These are phyloP conservation scores for Tychaedon coryphoeus DNA, from an alignment of 2,113 vertebrate genomes.

Conservation along the genomic window DNA sequence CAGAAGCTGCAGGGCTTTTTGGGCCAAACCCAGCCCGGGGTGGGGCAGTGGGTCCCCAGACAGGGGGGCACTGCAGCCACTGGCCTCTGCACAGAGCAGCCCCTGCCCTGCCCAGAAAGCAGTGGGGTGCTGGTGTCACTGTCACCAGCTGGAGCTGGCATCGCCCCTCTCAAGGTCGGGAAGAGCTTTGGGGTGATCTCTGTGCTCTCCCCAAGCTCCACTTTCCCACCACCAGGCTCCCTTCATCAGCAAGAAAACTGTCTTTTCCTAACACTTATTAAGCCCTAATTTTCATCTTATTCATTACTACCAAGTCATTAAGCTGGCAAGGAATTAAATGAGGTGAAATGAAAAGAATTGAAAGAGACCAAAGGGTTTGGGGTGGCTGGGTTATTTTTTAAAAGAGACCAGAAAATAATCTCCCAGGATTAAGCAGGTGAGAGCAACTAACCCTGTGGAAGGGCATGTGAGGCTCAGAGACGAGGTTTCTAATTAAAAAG, in stretches of 20 bases:
- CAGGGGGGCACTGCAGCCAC: fast-evolving
- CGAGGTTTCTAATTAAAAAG: background rate
- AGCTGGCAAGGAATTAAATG: conserved; percentile 17
- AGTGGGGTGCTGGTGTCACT: background rate
- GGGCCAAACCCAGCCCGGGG: background rate
- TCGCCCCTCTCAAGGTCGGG: background rate
- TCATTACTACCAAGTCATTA: conserved; percentile 32
- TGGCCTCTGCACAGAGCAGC: background rate
- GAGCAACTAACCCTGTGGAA: background rate
- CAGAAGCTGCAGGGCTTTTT: background rate
- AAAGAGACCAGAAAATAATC: background rate
- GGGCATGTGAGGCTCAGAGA: background rate
- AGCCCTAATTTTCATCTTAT: conserved; percentile 33
- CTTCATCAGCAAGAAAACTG: background rate
- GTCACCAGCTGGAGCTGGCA: background rate
- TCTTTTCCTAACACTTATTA: conserved; percentile 13
- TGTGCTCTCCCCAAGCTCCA: background rate
- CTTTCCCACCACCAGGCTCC: background rate
- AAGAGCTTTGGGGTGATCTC: background rate
- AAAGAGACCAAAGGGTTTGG: conserved; percentile 9
- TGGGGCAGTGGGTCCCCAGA: background rate
- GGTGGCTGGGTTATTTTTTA: background rate
- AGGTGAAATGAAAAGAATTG: conserved; percentile 14
- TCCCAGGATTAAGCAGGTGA: conserved; percentile 21
- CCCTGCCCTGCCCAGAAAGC: background rate